Percentiles rank a stretch among this genome's conserved stretches.
Evolutionary conservation across 2,888 invertebrate species (phyloP).

Genomic region (Aleiodes testaceus): DNA sequence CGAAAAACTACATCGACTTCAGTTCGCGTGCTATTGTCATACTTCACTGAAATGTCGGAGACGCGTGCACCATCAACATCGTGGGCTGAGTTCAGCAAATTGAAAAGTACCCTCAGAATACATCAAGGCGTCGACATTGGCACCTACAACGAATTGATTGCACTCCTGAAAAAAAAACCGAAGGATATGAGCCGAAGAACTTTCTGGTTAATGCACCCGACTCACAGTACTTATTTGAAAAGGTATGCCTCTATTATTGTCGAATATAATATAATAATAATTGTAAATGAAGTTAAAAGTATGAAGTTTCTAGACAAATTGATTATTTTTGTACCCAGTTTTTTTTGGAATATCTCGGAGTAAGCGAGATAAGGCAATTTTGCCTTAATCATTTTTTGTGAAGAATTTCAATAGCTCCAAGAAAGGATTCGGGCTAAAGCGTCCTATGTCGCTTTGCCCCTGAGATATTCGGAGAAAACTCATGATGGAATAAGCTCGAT

Average conservation of each 20-base stretch:
- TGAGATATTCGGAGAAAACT: too few relatives aligned
- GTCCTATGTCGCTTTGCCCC: too few relatives aligned
- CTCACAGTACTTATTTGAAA: slow-evolving; percentile 46
- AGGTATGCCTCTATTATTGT: slow-evolving; percentile 30
- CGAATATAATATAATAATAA: too few relatives aligned
- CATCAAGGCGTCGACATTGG: slow-evolving; percentile 35
- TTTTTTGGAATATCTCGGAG: too few relatives aligned
- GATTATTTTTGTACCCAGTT: too few relatives aligned
- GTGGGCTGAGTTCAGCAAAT: slow-evolving; percentile 44
- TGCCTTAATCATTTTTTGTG: too few relatives aligned
- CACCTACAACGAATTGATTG: slow-evolving; percentile 18
- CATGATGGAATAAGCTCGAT: too few relatives aligned
- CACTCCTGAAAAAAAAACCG: slow-evolving; percentile 35
- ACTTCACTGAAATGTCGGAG: slow-evolving; percentile 39
- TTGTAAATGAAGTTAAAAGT: too few relatives aligned
- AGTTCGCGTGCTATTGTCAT: slow-evolving; percentile 38
- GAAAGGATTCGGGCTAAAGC: too few relatives aligned
- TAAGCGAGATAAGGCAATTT: too few relatives aligned
- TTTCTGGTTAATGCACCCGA: slow-evolving; percentile 48
- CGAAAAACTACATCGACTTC: slow-evolving; percentile 30
- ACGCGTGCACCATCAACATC: slow-evolving; percentile 41
- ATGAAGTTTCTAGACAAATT: too few relatives aligned
- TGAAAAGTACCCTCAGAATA: slow-evolving; percentile 39
- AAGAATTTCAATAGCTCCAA: too few relatives aligned
- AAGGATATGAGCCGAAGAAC: slow-evolving; percentile 24